Base-by-base conservation (phyloP, 2,888 invertebrate species). In the Pimpla rufipes region DNA sequence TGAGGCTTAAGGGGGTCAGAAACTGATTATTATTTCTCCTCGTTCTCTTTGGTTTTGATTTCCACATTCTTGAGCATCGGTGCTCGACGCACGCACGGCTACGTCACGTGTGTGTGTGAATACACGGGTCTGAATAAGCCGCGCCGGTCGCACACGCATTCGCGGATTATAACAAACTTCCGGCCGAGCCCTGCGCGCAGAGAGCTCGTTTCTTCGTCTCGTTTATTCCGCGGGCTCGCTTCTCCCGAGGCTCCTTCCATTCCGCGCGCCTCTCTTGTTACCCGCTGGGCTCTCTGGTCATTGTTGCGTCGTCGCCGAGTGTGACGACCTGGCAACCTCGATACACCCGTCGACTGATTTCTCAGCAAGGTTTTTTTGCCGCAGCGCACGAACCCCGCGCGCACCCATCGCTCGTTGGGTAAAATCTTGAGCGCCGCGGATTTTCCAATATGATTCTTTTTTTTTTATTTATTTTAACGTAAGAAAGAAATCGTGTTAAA, bases 241-340 rank as follows among this genome's bases (percentile, higher is more conserved):
- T 78, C 70, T 42, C 21, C n/a, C 74, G 23, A 37, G 45, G 57
- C 21, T 40, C 45, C 29, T 67, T 37, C 37, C 1, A 18, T 37
- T 62, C 62, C 18, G 18, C 18, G n/a, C 62, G 42, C 13, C 42
- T 47, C 37, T 37, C 62, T 62, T 11, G 62, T 62, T 62, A 62
- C 62, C 62, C 62, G 37, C n/a, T 37, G 35, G 62, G 29, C 29
- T 29, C 84, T 78, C 81, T 88, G 90, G 89, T 91, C 89, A 91
- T 91, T 91, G 91, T 91, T 90, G 89, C 89, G 88, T 86, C 87
- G 89, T 89, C 88, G 88, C 87, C 86, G 88, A 91, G 90, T 90
- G 91, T 91, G 91, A 91, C 91, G 91, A 91, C 90, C 90, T 86
- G 89, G 85, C 90, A 91, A 90, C 90, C 91, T 91, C 90, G 89